These are phyloP conservation scores for Poeciliopsis retropinna DNA, from an alignment of 2,113 vertebrate species.

Conservation along the genomic window DNA sequence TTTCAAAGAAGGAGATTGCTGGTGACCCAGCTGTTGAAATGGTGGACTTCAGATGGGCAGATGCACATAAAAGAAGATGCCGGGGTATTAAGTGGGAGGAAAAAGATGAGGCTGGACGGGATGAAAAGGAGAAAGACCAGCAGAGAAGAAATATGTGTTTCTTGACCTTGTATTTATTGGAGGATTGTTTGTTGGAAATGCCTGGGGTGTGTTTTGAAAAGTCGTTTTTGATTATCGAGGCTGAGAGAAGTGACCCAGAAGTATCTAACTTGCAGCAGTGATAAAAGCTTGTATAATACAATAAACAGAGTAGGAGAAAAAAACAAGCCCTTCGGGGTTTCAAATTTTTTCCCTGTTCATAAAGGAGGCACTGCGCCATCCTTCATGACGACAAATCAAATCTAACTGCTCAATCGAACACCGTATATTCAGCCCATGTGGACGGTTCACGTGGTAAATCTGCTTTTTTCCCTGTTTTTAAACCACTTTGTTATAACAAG, in stretches of 20 bases:
- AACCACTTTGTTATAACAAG: neutral
- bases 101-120: neutral
- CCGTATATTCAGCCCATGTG: neutral
- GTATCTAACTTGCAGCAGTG: conserved; percentile 28
- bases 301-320: conserved; percentile 23
- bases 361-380: neutral
- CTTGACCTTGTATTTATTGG: conserved; percentile 36
- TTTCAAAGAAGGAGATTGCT: conserved; percentile 47
- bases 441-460: neutral
- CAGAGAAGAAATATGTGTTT: conserved; percentile 21
- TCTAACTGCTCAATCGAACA: neutral
- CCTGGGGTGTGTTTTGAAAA: conserved; percentile 26
- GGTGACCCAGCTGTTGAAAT: conserved; percentile 45
- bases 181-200: conserved; percentile 34
- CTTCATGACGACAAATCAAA: neutral
- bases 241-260: conserved; percentile 34
- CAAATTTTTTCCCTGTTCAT: neutral
- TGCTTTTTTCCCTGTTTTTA: neutral
- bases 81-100: conserved; percentile 15
- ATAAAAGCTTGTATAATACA: conserved; percentile 10
- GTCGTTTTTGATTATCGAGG: conserved; percentile 35
- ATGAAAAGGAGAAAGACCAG: conserved; percentile 5
- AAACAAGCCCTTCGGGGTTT: conserved; percentile 2
- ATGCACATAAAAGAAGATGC: neutral
- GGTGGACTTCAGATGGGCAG: conserved; percentile 7